phyloP scores from a whole-genome alignment of 2,888 invertebrate genomes.

The Hermaeophaga mercurialis region DNA sequence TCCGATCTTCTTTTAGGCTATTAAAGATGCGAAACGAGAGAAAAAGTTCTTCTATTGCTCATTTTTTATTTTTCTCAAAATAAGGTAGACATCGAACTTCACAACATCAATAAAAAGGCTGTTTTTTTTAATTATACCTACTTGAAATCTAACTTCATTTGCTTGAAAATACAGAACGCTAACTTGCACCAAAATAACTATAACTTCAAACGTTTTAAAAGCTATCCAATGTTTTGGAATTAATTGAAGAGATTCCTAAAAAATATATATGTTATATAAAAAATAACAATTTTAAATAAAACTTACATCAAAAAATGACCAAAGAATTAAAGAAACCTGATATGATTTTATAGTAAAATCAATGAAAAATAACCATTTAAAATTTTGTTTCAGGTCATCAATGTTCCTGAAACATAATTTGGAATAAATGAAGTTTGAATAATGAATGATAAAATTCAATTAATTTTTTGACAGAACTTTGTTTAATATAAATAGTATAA shows the following conservation, averaged over 20 bases:
- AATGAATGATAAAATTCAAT: neutral
- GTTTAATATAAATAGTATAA: too few species aligned
- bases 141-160: conserved; percentile 4
- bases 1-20: too few species aligned
- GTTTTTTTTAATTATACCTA: conserved; percentile 19
- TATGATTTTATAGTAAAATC: conserved; percentile 5
- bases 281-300: neutral
- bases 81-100: too few species aligned
- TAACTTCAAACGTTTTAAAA: neutral
- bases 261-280: neutral
- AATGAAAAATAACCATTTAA: neutral
- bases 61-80: too few species aligned
- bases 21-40: too few species aligned
- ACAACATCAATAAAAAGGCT: neutral
- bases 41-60: too few species aligned
- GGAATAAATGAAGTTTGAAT: neutral
- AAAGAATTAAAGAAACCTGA: neutral
- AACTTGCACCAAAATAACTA: conserved; percentile 1
- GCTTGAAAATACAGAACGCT: conserved; percentile 9
- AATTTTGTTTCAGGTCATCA: neutral
- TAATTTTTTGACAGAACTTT: neutral
- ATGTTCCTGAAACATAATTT: neutral
- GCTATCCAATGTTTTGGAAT: neutral
- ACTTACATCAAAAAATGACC: neutral
- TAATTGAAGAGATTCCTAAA: neutral